These are phyloP conservation scores for Lepidurus apus DNA, from an alignment of 1,140 invertebrate species.

Conservation along the genomic window DNA sequence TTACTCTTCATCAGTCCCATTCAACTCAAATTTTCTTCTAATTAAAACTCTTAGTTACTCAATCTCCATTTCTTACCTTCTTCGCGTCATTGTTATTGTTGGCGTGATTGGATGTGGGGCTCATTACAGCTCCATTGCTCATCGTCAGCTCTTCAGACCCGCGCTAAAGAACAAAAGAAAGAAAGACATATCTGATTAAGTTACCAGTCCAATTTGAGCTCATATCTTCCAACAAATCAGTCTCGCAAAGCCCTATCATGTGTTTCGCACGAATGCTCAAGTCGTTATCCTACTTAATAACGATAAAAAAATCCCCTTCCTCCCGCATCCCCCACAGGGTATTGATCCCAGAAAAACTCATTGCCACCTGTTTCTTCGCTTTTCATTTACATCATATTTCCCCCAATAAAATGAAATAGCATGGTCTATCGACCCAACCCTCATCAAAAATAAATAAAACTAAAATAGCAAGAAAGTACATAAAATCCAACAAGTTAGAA, in stretches of 20 bases:
- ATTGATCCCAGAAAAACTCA: neutral
- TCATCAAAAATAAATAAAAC: neutral
- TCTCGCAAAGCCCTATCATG: too few species aligned
- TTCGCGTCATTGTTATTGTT: conserved; percentile 92
- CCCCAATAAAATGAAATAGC: neutral
- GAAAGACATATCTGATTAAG: conserved; percentile 33
- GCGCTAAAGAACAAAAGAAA: conserved; percentile 66
- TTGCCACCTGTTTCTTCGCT: neutral
- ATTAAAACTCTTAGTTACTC: neutral
- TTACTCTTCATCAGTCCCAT: neutral
- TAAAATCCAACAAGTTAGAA: neutral
- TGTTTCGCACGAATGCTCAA: too few species aligned
- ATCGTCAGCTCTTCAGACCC: conserved; percentile 92
- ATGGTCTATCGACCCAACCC: neutral
- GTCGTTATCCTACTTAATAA: neutral
- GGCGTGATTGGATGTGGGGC: conserved; percentile 66
- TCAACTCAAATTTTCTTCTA: neutral
- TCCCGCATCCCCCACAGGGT: neutral
- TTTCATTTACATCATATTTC: neutral
- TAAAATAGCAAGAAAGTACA: neutral
- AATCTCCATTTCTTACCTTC: conserved; percentile 61
- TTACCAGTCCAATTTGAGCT: neutral
- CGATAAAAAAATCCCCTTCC: neutral
- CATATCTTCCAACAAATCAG: too few species aligned
- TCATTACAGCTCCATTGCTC: conserved; percentile 82